Base-by-base conservation (phyloP, 2,888 invertebrate species). In the Sphaerophoria rueppellii region DNA sequence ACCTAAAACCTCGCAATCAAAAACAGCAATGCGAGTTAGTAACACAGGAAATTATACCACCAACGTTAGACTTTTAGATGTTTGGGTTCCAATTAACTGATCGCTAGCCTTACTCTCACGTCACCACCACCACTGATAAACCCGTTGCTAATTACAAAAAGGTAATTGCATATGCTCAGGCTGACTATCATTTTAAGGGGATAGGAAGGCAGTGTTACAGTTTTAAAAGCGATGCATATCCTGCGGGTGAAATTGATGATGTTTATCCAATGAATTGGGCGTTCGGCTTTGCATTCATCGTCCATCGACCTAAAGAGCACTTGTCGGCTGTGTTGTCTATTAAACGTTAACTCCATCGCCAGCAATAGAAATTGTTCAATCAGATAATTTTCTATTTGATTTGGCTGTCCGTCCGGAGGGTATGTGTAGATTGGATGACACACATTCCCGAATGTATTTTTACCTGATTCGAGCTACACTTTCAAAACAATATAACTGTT, bases 361-460 rank as follows among this genome's bases (percentile, higher is more conserved):
- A 14, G 52, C 63, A 57, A 73, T 60, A 43, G 82, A 79, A 82
- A 65, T 60, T 74, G 73, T 79, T 73, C 82, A 82, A 74, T 82
- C 79, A 79, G 79, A 82, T 82, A 78, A 78, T 79, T 79, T 73
- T 82, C 82, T 82, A 63, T 82, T 82, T 82, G 78, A 79, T 79
- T 82, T 70, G 70, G 73, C 61, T 2, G 24, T 24, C 24, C 24
- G 24, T 24, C 24, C 1, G 24, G 24, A 24, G 24, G 24, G 70
- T 82, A 54, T 82, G 69, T 82, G 70, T 78, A 63, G 78, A 69
- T 61, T 82, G 60, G 57, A 69, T 69, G 57, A 60, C 40, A 40
- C 24, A 61, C 67, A 73, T 73, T 78, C 73, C 70, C 57, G 43
- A 73, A 82, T 82, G 70, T 67, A 71, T 77, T 77, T 67, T 14